Evolutionary conservation across 2,888 invertebrate species (phyloP), one percentile per base, ranked within the genome.

Genomic region (Orthonevra nobilis): DNA sequence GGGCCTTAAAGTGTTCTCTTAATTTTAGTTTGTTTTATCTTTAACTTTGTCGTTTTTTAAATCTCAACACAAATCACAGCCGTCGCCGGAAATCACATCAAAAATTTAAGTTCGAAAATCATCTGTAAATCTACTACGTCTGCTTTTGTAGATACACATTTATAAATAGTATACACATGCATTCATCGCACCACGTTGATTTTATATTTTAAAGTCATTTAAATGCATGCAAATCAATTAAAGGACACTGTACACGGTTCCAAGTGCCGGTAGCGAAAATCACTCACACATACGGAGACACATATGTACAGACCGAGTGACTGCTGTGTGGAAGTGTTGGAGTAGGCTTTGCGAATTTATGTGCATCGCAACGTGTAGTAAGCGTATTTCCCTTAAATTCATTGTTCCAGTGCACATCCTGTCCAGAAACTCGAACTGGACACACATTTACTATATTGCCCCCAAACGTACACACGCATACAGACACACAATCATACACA

Each of bases 401-500:
- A 73, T 73, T 79, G 73, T 79, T 79, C 63, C 40, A 42, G 32
- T 30, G 42, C 36, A 9, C 23, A 46, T 9, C 3, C 10, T 3
- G 32, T n/a, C 10, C n/a, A 10, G 7, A 32, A n/a, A 20, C 36
- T 5, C 2, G 9, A 60, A 50, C 61, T 61, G 73, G 66, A 61
- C 73, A 73, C 36, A 23, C 56, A 66, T 79, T 79, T 73, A 79
- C 79, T 79, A 79, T 66, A 28, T 52, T 5, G 23, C 36, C 52
- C 9, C 10, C 38, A 28, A 12, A 14, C 32, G 46, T 32, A 50
- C n/a, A 20, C 46, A 50, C 17, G 6, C 46, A n/a, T n/a, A n/a
- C n/a, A n/a, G n/a, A n/a, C n/a, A n/a, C n/a, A n/a, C n/a, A n/a
- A n/a, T n/a, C n/a, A n/a, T n/a, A n/a, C n/a, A n/a, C n/a, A n/a